A percentile compares a stretch with the other conserved stretches of the same genome.
Evolutionary conservation across 2,797 vertebrate genomes (phyloP).

Genomic region (Sebastiscus tertius): DNA sequence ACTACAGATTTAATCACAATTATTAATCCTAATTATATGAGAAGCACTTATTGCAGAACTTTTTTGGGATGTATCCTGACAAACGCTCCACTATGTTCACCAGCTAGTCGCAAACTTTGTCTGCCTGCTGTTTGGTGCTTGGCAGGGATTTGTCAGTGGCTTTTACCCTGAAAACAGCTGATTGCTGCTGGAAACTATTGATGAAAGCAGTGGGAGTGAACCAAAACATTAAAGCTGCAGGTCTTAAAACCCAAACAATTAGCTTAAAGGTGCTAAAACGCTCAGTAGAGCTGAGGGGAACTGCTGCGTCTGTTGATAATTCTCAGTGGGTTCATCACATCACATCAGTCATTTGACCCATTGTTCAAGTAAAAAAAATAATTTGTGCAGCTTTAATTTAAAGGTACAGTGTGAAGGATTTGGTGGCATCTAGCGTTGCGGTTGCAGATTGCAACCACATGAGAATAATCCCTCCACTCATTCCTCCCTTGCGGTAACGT

Average conservation of each 20-base stretch:
- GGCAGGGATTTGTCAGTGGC: no score
- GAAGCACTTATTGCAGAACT: neutral
- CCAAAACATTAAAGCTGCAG: neutral
- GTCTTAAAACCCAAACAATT: neutral
- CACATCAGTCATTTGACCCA: neutral
- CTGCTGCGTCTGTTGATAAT: neutral
- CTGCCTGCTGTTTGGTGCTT: neutral
- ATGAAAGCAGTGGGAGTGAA: neutral
- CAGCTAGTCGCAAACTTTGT: no score
- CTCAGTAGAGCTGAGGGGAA: neutral
- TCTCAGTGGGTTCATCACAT: neutral
- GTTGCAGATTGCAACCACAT: no score
- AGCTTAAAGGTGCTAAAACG: neutral
- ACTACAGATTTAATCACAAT: neutral
- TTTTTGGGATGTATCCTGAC: neutral
- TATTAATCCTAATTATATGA: neutral
- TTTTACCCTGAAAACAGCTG: neutral
- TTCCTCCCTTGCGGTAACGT: no score
- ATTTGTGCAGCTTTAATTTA: neutral
- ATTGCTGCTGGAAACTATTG: neutral
- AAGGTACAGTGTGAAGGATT: no score
- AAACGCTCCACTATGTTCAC: neutral
- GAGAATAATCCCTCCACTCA: no score
- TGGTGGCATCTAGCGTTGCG: no score
- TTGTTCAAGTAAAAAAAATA: neutral